Conservation (phyloP, 2,797 vertebrate genomes). For the Leucoraja ocellata region DNA sequence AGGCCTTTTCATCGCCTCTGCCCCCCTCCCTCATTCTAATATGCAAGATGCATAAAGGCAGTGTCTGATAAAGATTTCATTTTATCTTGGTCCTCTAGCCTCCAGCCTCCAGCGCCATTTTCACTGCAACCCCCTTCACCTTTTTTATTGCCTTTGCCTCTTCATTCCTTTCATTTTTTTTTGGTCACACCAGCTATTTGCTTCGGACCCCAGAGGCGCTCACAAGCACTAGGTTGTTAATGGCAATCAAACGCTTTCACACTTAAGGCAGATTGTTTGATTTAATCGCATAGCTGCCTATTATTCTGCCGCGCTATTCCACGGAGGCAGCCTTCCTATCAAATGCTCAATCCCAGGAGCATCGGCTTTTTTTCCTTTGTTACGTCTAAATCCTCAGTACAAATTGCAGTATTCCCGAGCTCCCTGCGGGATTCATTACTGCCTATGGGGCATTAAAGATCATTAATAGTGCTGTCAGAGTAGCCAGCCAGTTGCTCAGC, state of each 20-base stretch:
- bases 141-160: constrained; percentile 37
- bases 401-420: constrained; percentile 94
- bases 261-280: constrained; percentile 82
- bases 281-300: constrained; percentile 81
- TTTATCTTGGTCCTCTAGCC: constrained; percentile 71
- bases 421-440: constrained; percentile 97
- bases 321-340: constrained; percentile 72
- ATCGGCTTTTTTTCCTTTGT: constrained; percentile 59
- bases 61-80: constrained; percentile 60
- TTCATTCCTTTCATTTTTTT: constrained; percentile 3
- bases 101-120: constrained; percentile 58
- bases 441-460: constrained; percentile 98
- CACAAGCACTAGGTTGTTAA: constrained; percentile 75
- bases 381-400: constrained; percentile 98
- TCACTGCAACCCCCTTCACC: constrained; percentile 58
- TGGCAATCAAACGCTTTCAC: constrained; percentile 77
- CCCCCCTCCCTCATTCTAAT: constrained; percentile 57
- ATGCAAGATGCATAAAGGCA: constrained; percentile 67
- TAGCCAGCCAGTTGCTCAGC: constrained; percentile 73
- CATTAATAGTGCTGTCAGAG: constrained; percentile 97
- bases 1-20: constrained; percentile 37
- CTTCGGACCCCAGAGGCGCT: constrained; percentile 70
- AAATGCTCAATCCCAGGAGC: constrained; percentile 69
- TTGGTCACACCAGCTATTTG: constrained; percentile 68
- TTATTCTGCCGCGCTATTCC: constrained; percentile 74